Conservation (phyloP, 2,888 invertebrate species). For the Fragum whitleyi region DNA sequence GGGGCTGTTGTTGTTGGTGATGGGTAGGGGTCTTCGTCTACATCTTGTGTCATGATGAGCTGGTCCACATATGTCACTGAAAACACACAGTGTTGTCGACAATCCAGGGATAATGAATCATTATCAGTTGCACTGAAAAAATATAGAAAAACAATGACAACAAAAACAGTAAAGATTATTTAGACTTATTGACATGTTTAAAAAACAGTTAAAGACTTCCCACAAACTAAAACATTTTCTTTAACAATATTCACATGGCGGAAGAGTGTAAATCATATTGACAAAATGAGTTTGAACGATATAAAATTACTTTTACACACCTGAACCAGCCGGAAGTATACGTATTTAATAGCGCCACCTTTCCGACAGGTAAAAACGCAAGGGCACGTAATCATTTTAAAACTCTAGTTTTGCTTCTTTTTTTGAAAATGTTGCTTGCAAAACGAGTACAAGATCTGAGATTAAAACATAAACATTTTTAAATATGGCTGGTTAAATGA, state of each 20-base stretch:
- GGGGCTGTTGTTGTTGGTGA: not conserved
- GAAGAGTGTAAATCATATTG: too few relatives aligned
- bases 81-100: not conserved
- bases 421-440: too few relatives aligned
- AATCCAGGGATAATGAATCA: not conserved
- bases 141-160: not conserved
- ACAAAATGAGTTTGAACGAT: too few relatives aligned
- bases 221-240: too few relatives aligned
- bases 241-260: too few relatives aligned
- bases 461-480: too few relatives aligned
- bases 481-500: too few relatives aligned
- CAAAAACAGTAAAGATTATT: too few relatives aligned
- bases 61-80: not conserved
- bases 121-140: not conserved
- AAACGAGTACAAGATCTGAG: too few relatives aligned
- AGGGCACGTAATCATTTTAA: not conserved
- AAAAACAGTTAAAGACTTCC: too few relatives aligned
- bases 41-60: conserved; percentile 13
- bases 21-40: not conserved
- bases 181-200: too few relatives aligned
- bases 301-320: conserved; percentile 22
- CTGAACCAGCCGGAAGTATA: conserved; percentile 43
- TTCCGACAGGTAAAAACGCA: conserved; percentile 43
- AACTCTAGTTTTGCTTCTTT: too few relatives aligned
- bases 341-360: conserved; percentile 34